These are phyloP conservation scores for Arremon aurantiirostris DNA, from an alignment of 2,797 vertebrate species.

Conservation along the genomic window DNA sequence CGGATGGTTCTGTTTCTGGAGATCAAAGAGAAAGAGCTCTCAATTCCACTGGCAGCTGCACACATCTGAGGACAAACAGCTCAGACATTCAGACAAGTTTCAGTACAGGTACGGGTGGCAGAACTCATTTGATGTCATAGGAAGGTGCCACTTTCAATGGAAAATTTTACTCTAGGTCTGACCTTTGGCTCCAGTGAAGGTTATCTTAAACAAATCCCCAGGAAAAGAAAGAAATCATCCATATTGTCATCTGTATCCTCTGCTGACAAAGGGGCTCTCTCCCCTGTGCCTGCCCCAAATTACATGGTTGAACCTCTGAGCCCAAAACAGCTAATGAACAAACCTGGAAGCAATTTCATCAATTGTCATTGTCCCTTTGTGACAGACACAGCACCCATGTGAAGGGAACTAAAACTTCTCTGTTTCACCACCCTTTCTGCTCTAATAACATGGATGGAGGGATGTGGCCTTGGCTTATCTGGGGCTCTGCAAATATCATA, in stretches of 20 bases:
- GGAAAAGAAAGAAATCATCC: not conserved
- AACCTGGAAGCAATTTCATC: not conserved
- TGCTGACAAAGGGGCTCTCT: rapidly evolving
- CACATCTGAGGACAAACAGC: not conserved
- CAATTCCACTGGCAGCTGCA: not conserved
- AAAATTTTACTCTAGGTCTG: not conserved
- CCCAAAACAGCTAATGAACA: not conserved
- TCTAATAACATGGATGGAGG: not conserved
- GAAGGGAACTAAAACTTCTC: not conserved
- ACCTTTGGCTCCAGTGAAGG: not conserved
- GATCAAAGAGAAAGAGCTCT: conserved; percentile 3
- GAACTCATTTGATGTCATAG: not conserved
- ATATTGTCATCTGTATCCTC: not conserved
- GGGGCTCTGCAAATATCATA: not conserved
- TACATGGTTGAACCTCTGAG: not conserved
- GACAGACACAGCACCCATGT: not conserved
- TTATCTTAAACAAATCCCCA: not conserved
- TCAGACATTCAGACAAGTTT: not conserved
- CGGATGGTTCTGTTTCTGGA: conserved; percentile 71
- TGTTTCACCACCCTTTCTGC: not conserved
- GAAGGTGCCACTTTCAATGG: not conserved
- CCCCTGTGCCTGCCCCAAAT: not conserved
- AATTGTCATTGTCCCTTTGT: not conserved
- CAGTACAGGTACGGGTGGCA: not conserved
- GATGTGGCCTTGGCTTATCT: not conserved